Conservation (phyloP, 2,797 vertebrate genomes). For the Lacerta bilineata region DNA sequence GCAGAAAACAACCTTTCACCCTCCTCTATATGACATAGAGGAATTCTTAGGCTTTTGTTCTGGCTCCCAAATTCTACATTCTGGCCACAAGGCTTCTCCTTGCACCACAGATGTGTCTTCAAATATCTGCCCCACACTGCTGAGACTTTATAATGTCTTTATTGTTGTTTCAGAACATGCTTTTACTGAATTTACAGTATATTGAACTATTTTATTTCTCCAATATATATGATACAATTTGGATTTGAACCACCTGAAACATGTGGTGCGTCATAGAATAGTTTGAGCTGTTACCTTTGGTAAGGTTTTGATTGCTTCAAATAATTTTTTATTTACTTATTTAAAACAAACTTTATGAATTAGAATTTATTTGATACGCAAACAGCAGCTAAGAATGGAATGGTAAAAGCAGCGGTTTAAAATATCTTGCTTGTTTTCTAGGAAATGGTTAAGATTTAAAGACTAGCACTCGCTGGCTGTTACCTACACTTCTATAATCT, state of each 20-base stretch:
- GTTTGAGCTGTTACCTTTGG: background rate
- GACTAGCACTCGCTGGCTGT: background rate
- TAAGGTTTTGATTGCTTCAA: background rate
- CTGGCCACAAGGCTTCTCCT: background rate
- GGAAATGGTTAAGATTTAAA: background rate
- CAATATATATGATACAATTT: background rate
- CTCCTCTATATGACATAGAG: too few species aligned
- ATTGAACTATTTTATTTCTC: background rate
- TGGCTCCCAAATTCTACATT: background rate
- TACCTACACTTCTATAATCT: background rate
- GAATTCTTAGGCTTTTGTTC: background rate
- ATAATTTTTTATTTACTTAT: too few species aligned
- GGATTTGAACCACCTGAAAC: background rate
- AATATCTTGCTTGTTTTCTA: background rate
- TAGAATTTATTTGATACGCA: background rate
- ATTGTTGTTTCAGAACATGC: background rate
- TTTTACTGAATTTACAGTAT: background rate
- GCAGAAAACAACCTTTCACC: too few species aligned
- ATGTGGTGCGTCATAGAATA: background rate
- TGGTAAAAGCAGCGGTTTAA: background rate
- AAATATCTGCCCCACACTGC: background rate
- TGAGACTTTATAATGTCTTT: background rate
- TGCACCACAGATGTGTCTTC: background rate
- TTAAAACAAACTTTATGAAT: background rate
- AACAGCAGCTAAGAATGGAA: too few species aligned